Evolutionary conservation across 2,888 invertebrate species (phyloP).

Genomic region (Encarsia formosa): DNA sequence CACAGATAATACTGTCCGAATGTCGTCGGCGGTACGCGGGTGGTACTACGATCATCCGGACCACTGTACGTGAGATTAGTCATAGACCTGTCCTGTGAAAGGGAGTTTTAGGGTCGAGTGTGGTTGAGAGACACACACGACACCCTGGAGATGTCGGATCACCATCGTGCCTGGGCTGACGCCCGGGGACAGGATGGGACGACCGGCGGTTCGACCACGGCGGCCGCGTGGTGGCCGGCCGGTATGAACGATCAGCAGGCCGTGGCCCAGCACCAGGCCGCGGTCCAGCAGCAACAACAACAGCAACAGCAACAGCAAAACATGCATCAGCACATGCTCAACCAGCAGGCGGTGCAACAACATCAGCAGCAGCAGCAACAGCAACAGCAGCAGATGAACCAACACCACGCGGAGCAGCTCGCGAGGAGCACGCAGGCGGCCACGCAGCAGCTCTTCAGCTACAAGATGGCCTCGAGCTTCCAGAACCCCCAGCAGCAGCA

Average conservation of each 20-base stretch:
- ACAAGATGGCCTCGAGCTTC: slow-evolving; percentile 84
- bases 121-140: too few species aligned
- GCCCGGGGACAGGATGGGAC: slow-evolving; percentile 50
- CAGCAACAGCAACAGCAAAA: slow-evolving; percentile 45
- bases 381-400: slow-evolving; percentile 42
- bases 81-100: too few species aligned
- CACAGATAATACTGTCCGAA: too few species aligned
- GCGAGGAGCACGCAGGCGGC: slow-evolving; percentile 57
- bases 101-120: too few species aligned
- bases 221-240: slow-evolving; percentile 49
- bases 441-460: slow-evolving; percentile 74
- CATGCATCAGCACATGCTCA: slow-evolving; percentile 56
- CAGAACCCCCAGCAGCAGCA: slow-evolving; percentile 66
- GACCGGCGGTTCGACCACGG: slow-evolving; percentile 55
- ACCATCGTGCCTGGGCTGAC: slow-evolving; percentile 62
- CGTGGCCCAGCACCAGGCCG: slow-evolving; percentile 49
- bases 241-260: slow-evolving; percentile 54
- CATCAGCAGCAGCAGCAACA: slow-evolving; percentile 52
- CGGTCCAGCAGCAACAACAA: slow-evolving; percentile 34
- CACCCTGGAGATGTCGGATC: slow-evolving; percentile 70
- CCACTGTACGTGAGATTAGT: too few species aligned
- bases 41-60: too few species aligned
- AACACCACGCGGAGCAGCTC: slow-evolving; percentile 53
- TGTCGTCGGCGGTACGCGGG: too few species aligned
- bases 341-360: slow-evolving; percentile 53